A percentile compares a stretch with the other conserved stretches of the same genome.
These are phyloP conservation scores for Drosophila hydei DNA, from an alignment of 1,140 invertebrate genomes.

Conservation along the genomic window DNA sequence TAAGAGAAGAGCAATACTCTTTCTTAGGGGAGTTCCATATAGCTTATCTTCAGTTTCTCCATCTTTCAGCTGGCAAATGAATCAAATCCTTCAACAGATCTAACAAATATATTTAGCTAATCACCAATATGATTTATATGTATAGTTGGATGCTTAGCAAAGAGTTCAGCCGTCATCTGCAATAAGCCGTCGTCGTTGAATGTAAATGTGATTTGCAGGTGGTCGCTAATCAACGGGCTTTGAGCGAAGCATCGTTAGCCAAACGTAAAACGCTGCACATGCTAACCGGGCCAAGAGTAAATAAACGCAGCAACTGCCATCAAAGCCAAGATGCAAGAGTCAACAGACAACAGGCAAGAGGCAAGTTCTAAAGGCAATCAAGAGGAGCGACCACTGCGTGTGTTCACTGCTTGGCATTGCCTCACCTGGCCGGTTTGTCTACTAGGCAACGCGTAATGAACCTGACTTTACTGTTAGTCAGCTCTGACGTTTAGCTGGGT, in stretches of 20 bases:
- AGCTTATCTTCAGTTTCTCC: too few species aligned
- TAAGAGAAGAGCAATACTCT: too few species aligned
- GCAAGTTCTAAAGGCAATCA: constrained; percentile 52
- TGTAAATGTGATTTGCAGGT: constrained; percentile 70
- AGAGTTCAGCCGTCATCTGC: constrained; percentile 11
- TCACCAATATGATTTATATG: constrained; percentile 11
- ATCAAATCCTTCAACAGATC: constrained; percentile 3
- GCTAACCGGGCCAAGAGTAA: constrained; percentile 69
- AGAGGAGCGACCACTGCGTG: constrained; percentile 1
- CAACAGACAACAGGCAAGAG: constrained; percentile 1
- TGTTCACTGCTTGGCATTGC: constrained; percentile 1
- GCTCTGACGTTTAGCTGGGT: constrained; percentile 58
- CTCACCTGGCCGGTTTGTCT: constrained; percentile 36
- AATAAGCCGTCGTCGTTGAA: constrained; percentile 22
- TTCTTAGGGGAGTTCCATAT: too few species aligned
- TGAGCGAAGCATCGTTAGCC: constrained; percentile 58
- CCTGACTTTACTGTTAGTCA: constrained; percentile 63
- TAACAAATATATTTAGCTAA: neutral
- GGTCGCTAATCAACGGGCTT: constrained; percentile 75
- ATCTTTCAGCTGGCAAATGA: neutral
- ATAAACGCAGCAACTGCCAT: constrained; percentile 4
- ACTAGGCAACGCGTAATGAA: constrained; percentile 36
- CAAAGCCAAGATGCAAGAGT: neutral
- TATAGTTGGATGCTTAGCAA: neutral
- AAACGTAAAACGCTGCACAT: constrained; percentile 33